Evolutionary conservation across 2,888 invertebrate genomes (phyloP), one percentile per base, ranked within the genome.

Genomic region (Hypselothyrea guttata): DNA sequence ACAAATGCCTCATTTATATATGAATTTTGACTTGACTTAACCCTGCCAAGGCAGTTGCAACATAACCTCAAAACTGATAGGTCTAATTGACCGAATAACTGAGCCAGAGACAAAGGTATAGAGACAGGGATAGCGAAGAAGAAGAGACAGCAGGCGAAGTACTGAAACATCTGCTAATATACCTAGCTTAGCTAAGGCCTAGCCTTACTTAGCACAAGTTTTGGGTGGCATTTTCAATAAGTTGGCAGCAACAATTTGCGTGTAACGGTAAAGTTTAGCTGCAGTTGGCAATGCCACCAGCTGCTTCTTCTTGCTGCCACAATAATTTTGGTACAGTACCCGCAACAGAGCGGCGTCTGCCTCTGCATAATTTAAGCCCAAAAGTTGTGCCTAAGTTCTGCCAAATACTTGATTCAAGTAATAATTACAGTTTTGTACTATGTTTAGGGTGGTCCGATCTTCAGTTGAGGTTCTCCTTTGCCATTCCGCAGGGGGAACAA

Each of bases 361-460:
- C 42, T 31, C 11, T 47, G 42, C 35, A 46, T n/a, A 47, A 15
- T 61, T 30, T 13, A 37, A 33, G 13, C 22, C 7, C n/a, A n/a
- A n/a, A 57, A 65, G 48, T 58, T 58, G 41, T 9, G 40, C 34
- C 18, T 33, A 76, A 74, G 58, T 69, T 73, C 49, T 47, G 27
- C 15, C 47, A 67, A 59, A 73, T 65, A 65, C 70, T 74, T 74
- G 40, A 49, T 37, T 35, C 28, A 77, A 65, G 59, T 76, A 62
- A 73, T 73, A 73, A 73, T 74, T 77, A 74, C 55, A 54, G 66
- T 70, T 71, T 65, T 70, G 61, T 52, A 48, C 67, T n/a, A n/a
- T n/a, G n/a, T n/a, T n/a, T n/a, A n/a, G n/a, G n/a, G 67, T 40
- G 42, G 52, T 56, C 46, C 68, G 61, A 52, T 48, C 67, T 63